phyloP scores from a whole-genome alignment of 2,797 vertebrate species.

The Esox masquinongy region DNA sequence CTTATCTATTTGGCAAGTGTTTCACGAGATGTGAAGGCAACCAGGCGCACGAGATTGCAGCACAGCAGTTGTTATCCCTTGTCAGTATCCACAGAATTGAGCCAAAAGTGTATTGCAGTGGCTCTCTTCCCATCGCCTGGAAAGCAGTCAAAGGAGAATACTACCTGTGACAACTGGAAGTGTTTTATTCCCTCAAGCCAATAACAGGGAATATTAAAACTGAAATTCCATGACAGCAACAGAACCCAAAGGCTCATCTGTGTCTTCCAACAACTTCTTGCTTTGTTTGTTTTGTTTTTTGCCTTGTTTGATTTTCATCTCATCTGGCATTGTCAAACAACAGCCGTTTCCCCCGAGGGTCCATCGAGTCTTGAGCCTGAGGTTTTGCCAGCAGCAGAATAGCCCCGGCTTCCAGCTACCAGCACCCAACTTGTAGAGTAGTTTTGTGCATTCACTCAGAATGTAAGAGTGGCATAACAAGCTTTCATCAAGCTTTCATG shows the following conservation, averaged over 20 bases:
- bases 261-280: neutral
- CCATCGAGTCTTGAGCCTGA: neutral
- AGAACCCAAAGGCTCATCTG: neutral
- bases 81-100: neutral
- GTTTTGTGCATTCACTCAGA: neutral
- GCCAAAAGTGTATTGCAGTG: neutral
- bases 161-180: neutral
- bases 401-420: neutral
- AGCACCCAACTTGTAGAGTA: neutral
- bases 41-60: neutral
- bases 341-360: conserved; percentile 2
- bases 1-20: neutral
- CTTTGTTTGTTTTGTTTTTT: neutral
- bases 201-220: neutral
- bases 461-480: neutral
- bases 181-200: conserved; percentile 1
- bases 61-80: conserved; percentile 2
- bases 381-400: conserved; percentile 1
- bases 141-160: neutral
- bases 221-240: conserved; percentile 2
- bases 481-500: neutral
- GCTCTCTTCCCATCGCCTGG: neutral
- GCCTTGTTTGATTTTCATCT: neutral
- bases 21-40: neutral
- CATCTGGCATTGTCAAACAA: neutral